Percentiles rank a stretch among this genome's conserved stretches.
Conservation (phyloP, 2,888 invertebrate species). For the Magallana nippona region DNA sequence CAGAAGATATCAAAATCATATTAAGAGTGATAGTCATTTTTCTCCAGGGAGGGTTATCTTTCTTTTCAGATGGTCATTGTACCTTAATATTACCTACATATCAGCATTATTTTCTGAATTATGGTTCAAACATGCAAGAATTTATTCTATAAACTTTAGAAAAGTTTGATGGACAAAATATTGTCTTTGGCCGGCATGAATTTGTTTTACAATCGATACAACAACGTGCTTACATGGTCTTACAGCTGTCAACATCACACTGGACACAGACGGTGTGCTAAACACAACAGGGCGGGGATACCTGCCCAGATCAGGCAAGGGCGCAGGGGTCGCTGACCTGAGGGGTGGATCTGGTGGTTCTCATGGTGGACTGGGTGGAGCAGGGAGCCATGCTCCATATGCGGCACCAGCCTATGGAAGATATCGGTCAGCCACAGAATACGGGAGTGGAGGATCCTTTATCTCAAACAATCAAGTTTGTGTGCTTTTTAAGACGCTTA, state of each 20-base stretch:
- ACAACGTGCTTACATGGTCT: background rate
- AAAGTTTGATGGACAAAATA: no score
- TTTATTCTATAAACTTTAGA: no score
- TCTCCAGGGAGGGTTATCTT: no score
- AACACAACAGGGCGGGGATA: conserved; percentile 61
- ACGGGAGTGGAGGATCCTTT: conserved; percentile 66
- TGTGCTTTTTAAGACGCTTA: conserved; percentile 36
- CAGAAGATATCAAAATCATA: no score
- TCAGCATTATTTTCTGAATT: no score
- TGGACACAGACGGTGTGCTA: conserved; percentile 68
- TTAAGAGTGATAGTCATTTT: no score
- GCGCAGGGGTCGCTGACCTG: conserved; percentile 54
- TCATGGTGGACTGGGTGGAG: conserved; percentile 69
- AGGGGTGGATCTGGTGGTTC: conserved; percentile 65
- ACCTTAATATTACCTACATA: no score
- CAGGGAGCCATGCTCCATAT: conserved; percentile 52
- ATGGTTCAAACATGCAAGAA: no score
- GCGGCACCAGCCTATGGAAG: conserved; percentile 59
- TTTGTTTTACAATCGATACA: no score
- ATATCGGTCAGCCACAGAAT: conserved; percentile 53
- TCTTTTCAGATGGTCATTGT: no score
- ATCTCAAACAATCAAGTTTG: conserved; percentile 32
- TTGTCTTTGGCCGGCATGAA: no score
- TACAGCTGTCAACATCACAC: conserved; percentile 67
- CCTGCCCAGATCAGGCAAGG: conserved; percentile 55